Base-by-base conservation (phyloP, 2,113 vertebrate species). In the Oplegnathus fasciatus region DNA sequence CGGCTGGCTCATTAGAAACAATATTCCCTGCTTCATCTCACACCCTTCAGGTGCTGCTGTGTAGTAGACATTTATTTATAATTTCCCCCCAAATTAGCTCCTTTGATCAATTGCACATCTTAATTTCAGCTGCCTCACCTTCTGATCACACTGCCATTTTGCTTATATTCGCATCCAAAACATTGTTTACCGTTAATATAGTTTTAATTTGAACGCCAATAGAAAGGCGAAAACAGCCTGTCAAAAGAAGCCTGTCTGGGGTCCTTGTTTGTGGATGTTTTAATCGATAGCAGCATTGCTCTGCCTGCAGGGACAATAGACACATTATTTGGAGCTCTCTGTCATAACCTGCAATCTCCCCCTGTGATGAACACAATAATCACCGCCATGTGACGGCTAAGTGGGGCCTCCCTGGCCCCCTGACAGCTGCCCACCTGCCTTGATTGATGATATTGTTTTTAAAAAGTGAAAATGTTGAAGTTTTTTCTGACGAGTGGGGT, bases 381-480 rank as follows among this genome's bases (percentile, higher is more conserved):
- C 74, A 64, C 57, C 42, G 9, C 89, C 92, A 92, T 92, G 91
- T 93, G 91, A 94, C 32, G 50, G 76, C 82, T 91, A 89, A 91
- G 88, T 86, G 91, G 86, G 80, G 80, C 86, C 75, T 88, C 89
- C 83, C 73, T 83, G 74, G 28, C 77, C 74, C 66, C 82, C 80
- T 89, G 94, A 94, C 94, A 94, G 91, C 90, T 67, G 48, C 89
- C 86, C 90, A 90, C 86, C 93, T 88, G 87, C 78, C 84, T 85
- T 96, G 95, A 96, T 95, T 94, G 94, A 96, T 95, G 94, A 95
- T 96, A 93, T 92, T 95, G 92, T 95, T 95, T 95, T 95, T 90
- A 88, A 91, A 92, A 91, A 93, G 91, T 91, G 91, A 93, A 94
- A 95, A 94, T 93, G 85, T 92, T 87, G 85, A 91, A 91, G 86